Percentiles rank a stretch among this genome's conserved stretches.
Conservation (phyloP, 2,888 invertebrate genomes). For the Melanotus villosus region DNA sequence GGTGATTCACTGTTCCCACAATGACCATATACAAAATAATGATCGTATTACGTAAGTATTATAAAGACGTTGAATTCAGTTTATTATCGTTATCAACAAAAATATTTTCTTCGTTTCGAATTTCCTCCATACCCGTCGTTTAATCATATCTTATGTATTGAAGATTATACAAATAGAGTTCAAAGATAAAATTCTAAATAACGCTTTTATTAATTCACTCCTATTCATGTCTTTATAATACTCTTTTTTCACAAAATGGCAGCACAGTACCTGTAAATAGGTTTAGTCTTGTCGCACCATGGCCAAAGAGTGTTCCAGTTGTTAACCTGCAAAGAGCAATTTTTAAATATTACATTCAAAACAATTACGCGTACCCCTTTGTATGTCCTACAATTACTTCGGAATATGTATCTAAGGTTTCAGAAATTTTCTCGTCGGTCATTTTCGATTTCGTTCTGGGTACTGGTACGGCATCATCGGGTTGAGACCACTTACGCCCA, state of each 20-base stretch:
- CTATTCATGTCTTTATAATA: constrained; percentile 21
- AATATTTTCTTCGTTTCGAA: too few species aligned
- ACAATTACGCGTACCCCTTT: constrained; percentile 78
- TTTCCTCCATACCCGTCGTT: too few species aligned
- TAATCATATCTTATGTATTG: too few species aligned
- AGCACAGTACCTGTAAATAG: constrained; percentile 72
- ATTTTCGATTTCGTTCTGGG: constrained; percentile 69
- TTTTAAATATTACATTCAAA: constrained; percentile 46
- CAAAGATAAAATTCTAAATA: too few species aligned
- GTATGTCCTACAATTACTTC: constrained; percentile 89
- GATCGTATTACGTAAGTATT: too few species aligned
- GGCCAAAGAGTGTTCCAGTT: constrained; percentile 76
- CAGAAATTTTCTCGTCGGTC: constrained; percentile 90
- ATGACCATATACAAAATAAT: too few species aligned
- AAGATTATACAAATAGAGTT: too few species aligned
- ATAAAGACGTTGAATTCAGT: too few species aligned
- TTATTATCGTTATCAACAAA: too few species aligned
- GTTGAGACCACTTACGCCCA: constrained; percentile 84
- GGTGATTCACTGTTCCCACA: too few species aligned
- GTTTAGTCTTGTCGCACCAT: constrained; percentile 72
- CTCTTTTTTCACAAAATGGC: constrained; percentile 2
- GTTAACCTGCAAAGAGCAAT: constrained; percentile 74
- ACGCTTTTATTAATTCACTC: too few species aligned
- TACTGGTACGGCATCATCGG: constrained; percentile 78
- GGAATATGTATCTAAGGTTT: constrained; percentile 87